A percentile compares a stretch with the other conserved stretches of the same genome.
phyloP scores from a whole-genome alignment of 2,113 vertebrate species.

The Brachypteracias leptosomus region DNA sequence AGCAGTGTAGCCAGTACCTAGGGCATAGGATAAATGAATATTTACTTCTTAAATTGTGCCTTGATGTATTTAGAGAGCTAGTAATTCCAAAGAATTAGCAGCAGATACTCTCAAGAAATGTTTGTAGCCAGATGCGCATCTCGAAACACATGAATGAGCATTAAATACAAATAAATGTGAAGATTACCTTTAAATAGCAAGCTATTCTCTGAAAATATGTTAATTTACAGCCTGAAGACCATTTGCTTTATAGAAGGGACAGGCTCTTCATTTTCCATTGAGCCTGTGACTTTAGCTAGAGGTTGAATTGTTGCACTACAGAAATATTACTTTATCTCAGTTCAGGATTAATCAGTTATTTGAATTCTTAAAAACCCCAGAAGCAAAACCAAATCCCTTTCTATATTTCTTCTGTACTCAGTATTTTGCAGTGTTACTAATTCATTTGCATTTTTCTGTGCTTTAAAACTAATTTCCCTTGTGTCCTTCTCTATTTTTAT shows the following conservation, averaged over 20 bases:
- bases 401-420: background rate
- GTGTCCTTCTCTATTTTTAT: constrained; percentile 29
- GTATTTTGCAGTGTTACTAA: background rate
- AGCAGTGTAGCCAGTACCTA: background rate
- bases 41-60: background rate
- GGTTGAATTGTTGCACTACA: background rate
- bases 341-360: constrained; percentile 25
- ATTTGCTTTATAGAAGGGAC: background rate
- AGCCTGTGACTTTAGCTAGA: background rate
- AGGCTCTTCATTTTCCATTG: background rate
- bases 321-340: background rate
- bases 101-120: background rate
- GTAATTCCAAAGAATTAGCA: background rate
- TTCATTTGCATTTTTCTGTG: constrained; percentile 30
- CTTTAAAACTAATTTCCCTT: constrained; percentile 29
- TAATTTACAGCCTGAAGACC: background rate
- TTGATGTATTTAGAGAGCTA: background rate
- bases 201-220: background rate
- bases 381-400: background rate
- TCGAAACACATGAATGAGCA: background rate
- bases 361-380: constrained; percentile 30
- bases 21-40: background rate
- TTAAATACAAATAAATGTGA: background rate
- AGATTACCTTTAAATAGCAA: background rate
- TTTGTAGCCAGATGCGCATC: background rate